phyloP scores from a whole-genome alignment of 2,113 vertebrate species.

The Scopus umbretta region DNA sequence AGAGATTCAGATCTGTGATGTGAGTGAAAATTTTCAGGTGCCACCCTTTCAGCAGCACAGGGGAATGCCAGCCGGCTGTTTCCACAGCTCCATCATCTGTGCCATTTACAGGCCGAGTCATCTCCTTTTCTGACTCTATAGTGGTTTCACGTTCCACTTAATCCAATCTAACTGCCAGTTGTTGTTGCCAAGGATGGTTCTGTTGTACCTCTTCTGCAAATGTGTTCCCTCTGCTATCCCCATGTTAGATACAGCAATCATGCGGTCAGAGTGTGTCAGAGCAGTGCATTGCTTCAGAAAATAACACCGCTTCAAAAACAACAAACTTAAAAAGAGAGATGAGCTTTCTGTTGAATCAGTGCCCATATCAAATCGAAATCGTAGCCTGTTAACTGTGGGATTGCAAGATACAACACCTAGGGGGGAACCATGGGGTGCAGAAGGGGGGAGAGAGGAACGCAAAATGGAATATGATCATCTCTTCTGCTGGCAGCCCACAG shows the following conservation, averaged over 20 bases:
- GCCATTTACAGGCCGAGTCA: not conserved
- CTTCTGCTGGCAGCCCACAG: not conserved
- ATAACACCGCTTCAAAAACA: not conserved
- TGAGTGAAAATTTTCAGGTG: not conserved
- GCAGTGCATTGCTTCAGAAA: not conserved
- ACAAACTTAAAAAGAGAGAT: not conserved
- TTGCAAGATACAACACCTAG: rapidly evolving
- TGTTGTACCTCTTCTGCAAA: not conserved
- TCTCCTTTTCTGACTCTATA: not conserved
- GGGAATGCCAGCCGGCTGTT: not conserved
- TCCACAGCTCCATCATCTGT: not conserved
- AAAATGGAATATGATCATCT: not conserved
- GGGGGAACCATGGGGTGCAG: rapidly evolving
- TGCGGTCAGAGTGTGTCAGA: not conserved
- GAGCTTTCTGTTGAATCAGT: not conserved
- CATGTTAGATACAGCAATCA: not conserved
- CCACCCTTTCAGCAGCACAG: not conserved
- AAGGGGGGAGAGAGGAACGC: not conserved
- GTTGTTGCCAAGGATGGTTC: not conserved
- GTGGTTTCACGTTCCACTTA: not conserved
- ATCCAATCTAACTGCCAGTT: not conserved
- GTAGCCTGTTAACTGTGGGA: not conserved
- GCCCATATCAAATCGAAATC: not conserved
- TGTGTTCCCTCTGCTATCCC: not conserved
- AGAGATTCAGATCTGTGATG: not conserved